phyloP scores from a whole-genome alignment of 2,797 vertebrate genomes.

The Falco naumanni region DNA sequence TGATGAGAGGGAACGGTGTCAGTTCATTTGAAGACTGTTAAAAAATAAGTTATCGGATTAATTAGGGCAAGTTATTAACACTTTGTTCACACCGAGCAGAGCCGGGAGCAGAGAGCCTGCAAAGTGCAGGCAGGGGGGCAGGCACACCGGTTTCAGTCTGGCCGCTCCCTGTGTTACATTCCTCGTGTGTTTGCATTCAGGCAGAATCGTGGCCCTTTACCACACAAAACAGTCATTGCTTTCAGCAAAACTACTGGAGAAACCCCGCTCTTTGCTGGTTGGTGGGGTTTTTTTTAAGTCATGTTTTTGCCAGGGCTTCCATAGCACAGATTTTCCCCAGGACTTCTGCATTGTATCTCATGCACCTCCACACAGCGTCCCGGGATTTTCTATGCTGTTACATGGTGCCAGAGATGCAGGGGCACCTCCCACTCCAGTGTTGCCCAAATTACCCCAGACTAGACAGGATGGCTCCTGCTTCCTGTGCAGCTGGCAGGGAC shows the following conservation, averaged over 20 bases:
- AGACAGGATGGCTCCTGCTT: conserved; percentile 13
- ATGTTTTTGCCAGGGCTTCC: neutral
- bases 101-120: neutral
- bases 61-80: neutral
- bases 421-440: neutral
- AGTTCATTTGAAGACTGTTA: neutral
- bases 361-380: neutral
- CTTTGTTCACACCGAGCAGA: neutral
- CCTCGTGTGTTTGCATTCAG: neutral
- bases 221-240: fast-evolving
- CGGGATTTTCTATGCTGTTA: neutral
- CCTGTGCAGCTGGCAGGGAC: neutral
- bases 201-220: neutral
- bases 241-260: neutral
- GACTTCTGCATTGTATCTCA: neutral
- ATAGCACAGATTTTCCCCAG: neutral
- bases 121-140: neutral
- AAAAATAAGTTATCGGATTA: neutral
- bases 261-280: neutral
- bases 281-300: neutral
- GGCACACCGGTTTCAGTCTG: fast-evolving
- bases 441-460: neutral
- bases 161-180: neutral
- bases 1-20: neutral
- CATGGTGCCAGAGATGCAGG: neutral